phyloP scores from a whole-genome alignment of 2,113 vertebrate species.

The Seriola rivoliana region DNA sequence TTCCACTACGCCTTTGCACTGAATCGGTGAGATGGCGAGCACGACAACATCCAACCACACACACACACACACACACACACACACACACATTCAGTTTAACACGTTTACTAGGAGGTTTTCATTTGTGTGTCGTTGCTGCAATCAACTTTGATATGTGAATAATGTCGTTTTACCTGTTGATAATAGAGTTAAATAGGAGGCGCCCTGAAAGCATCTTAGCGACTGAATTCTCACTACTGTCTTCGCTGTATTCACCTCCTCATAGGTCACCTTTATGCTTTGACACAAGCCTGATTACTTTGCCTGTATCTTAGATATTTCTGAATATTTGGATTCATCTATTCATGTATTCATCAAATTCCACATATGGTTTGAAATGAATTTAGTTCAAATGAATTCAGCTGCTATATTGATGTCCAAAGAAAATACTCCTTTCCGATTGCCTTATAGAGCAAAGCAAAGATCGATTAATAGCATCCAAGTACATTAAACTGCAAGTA shows the following conservation, averaged over 20 bases:
- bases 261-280: background rate
- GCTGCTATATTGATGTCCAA: background rate
- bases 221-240: too few species aligned
- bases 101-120: too few species aligned
- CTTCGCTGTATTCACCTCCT: too few species aligned
- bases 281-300: background rate
- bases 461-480: background rate
- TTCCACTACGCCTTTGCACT: slow-evolving; percentile 98
- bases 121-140: too few species aligned
- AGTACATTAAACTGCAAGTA: background rate
- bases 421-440: background rate
- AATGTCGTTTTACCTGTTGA: too few species aligned
- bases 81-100: too few species aligned
- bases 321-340: too few species aligned
- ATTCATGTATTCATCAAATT: background rate
- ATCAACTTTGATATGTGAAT: too few species aligned
- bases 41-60: background rate
- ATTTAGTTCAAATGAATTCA: background rate
- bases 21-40: slow-evolving; percentile 88
- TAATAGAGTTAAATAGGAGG: too few species aligned
- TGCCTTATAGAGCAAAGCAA: background rate
- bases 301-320: too few species aligned
- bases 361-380: background rate
- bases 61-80: background rate
- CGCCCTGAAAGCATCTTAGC: too few species aligned